A percentile compares a stretch with the other conserved stretches of the same genome.
These are phyloP conservation scores for Drosophila nebulosa DNA, from an alignment of 1,140 invertebrate species.

Conservation along the genomic window DNA sequence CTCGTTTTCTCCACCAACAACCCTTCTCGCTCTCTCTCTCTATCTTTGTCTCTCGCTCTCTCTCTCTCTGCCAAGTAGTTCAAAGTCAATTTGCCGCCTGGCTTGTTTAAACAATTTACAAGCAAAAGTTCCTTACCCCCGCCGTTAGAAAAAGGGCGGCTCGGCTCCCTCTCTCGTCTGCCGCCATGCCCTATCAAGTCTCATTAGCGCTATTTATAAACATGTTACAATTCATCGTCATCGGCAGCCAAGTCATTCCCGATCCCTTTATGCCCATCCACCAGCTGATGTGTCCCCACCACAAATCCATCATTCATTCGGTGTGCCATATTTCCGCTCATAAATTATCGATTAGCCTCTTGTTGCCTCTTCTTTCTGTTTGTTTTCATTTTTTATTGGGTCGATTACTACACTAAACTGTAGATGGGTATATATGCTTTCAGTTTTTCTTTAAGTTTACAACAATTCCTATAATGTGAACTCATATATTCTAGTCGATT, in stretches of 20 bases:
- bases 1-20: background rate
- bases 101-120: slow-evolving; percentile 71
- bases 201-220: slow-evolving; percentile 76
- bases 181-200: slow-evolving; percentile 5
- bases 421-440: background rate
- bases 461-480: too few relatives aligned
- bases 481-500: too few relatives aligned
- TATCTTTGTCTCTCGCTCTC: too few relatives aligned
- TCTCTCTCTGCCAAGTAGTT: slow-evolving; percentile 22
- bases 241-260: slow-evolving; percentile 12
- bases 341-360: slow-evolving; percentile 70
- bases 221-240: slow-evolving; percentile 48
- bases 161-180: background rate
- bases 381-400: slow-evolving; percentile 9
- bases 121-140: background rate
- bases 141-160: too few relatives aligned
- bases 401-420: background rate
- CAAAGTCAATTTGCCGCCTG: slow-evolving; percentile 58
- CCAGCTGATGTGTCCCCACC: background rate
- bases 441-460: too few relatives aligned
- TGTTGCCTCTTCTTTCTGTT: slow-evolving; percentile 4
- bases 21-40: background rate
- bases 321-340: slow-evolving; percentile 60
- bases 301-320: slow-evolving; percentile 40
- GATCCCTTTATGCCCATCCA: background rate